A percentile compares a stretch with the other conserved stretches of the same genome.
These are phyloP conservation scores for Electrophaes corylata DNA, from an alignment of 2,888 invertebrate species.

Conservation along the genomic window DNA sequence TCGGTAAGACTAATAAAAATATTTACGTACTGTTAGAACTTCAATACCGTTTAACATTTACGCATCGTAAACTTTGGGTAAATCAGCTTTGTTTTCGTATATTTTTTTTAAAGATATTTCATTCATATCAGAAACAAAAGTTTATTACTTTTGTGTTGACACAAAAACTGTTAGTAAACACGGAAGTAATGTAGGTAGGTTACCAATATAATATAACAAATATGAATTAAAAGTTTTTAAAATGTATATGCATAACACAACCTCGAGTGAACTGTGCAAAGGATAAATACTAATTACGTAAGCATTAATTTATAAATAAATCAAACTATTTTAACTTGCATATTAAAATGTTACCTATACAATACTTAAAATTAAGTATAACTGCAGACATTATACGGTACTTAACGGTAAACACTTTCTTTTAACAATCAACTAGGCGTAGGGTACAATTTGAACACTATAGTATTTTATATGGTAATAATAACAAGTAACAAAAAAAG, in stretches of 20 bases:
- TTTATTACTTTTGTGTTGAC: too few species aligned
- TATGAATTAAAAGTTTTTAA: conserved; percentile 21
- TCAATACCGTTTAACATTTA: too few species aligned
- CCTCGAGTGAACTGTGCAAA: conserved; percentile 72
- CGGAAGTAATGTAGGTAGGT: neutral
- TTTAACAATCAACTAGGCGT: conserved; percentile 12
- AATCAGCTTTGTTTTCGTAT: too few species aligned
- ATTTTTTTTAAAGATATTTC: too few species aligned
- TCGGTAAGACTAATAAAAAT: too few species aligned
- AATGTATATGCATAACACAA: conserved; percentile 59
- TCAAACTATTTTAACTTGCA: conserved; percentile 6
- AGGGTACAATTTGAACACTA: conserved; percentile 25
- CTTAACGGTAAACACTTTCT: conserved; percentile 21
- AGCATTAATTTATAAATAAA: conserved; percentile 5
- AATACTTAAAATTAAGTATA: conserved; percentile 10
- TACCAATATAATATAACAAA: conserved; percentile 29
- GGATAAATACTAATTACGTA: conserved; percentile 7
- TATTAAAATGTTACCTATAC: conserved; percentile 3
- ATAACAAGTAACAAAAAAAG: conserved; percentile 7
- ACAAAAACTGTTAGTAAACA: too few species aligned
- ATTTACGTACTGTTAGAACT: too few species aligned
- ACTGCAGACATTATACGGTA: conserved; percentile 24
- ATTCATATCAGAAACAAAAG: too few species aligned
- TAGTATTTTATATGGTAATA: conserved; percentile 9
- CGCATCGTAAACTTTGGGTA: too few species aligned